Base-by-base conservation (phyloP, 1,140 invertebrate genomes). In the Drosophila pectinifera region DNA sequence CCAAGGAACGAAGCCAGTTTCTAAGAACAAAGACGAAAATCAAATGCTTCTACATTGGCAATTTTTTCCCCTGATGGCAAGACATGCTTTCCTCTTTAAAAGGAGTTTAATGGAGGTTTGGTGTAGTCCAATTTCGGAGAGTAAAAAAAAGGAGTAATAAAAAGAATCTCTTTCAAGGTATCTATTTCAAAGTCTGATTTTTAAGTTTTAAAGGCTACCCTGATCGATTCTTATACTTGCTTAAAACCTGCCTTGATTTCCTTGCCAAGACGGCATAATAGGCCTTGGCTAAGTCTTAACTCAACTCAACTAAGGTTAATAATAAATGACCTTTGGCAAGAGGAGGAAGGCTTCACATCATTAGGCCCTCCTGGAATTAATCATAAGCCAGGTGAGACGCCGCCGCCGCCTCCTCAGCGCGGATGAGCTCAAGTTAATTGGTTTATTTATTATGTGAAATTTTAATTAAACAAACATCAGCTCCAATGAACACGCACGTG, bases 371-470 rank as follows among this genome's bases (percentile, higher is more conserved):
- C 8, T 49, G 58, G 58, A 58, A 88, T 88, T 88, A 88, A 83
- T 86, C 83, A 86, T 88, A 79, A 67, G 83, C 83, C 82, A 88
- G 83, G 82, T 86, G 83, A 43, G 46, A 38, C 42, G 51, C 13
- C 56, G 24, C 26, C 2, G 13, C 16, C 20, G 24, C 38, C 55
- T 31, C 22, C 3, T 14, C 22, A n/a, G n/a, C 24, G 43, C 51
- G 48, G 39, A 43, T 57, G 80, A 56, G 70, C 62, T 63, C 39
- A 67, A 77, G 78, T 83, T 86, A 89, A 86, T 86, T 86, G 81
- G 84, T 79, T 86, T 86, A 79, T 88, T 86, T 75, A 81, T 82
- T 63, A 78, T 76, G 83, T 67, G 49, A 73, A 79, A 79, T 88
- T 83, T 88, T 88, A 78, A 88, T 86, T 88, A 86, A 86, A 83